Conservation (phyloP, 2,113 vertebrate species). For the Sander vitreus region DNA sequence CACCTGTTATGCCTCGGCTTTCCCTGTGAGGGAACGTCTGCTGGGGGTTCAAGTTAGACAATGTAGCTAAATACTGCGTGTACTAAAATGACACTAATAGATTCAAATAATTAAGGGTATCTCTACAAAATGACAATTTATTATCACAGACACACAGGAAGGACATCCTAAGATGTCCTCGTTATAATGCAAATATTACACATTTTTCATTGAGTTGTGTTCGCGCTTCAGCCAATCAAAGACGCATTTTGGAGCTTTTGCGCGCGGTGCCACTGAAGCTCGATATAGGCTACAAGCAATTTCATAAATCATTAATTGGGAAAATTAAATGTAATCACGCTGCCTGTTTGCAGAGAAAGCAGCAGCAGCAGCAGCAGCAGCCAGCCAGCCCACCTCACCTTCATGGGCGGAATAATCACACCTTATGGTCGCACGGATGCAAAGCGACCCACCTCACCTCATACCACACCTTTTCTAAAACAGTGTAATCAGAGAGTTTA, state of each 20-base stretch:
- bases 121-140: not conserved
- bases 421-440: conserved; percentile 7
- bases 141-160: not conserved
- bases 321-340: conserved; percentile 25
- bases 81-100: not conserved
- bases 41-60: conserved; percentile 8
- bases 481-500: not conserved
- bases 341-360: conserved; percentile 12
- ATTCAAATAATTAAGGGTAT: not conserved
- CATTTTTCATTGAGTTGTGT: not conserved
- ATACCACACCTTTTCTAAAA: conserved; percentile 12
- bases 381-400: conserved; percentile 19
- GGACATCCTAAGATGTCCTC: not conserved
- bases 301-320: conserved; percentile 48
- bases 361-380: not conserved
- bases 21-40: conserved; percentile 6
- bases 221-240: not conserved
- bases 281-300: conserved; percentile 16
- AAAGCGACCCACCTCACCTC: conserved; percentile 2
- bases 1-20: conserved; percentile 68
- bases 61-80: not conserved
- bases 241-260: not conserved
- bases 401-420: conserved; percentile 34
- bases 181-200: not conserved
- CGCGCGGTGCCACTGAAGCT: conserved; percentile 24